Base-by-base conservation (phyloP, 2,797 vertebrate species). In the Pangasius mekongensis region DNA sequence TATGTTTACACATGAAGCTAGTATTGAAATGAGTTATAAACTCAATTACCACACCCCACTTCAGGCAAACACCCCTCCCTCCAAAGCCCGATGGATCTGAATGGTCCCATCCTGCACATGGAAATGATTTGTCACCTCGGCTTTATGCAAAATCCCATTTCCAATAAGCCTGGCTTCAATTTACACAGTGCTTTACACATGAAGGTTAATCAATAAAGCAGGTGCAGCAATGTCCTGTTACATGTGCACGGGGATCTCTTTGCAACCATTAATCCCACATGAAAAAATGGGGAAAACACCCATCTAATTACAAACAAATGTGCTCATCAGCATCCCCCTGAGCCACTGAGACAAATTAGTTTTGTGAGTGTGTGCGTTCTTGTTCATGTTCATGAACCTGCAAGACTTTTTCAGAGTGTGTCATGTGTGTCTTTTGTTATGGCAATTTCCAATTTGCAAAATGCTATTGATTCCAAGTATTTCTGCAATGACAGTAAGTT, bases 161-260 rank as follows among this genome's bases (percentile, higher is more conserved):
- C 91, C 92, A 92, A 86, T 89, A 92, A 90, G 86, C 90, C 87
- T 77, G 83, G 87, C 90, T 91, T 90, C 88, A 90, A 84, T 91
- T 93, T 92, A 90, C 86, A 89, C 78, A 91, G 78, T 83, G 86
- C 88, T 90, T 90, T 89, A 89, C 89, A 90, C 87, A 73, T 84
- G 92, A 93, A 91, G 90, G 89, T 90, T 93, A 92, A 93, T 93
- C 93, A 90, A 93, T 93, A 91, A 87, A 76, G 85, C 88, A 78
- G 74, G 89, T 88, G 81, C 85, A 78, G 83, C 66, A 82, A 66
- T 69, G 87, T 84, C 67, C 71, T 58, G 78, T 67, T 90, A 80
- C 86, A 87, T 85, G 67, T 76, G 83, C 52, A 60, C 58, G 69
- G 84, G 66, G 39, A 78, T 86, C 33, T 78, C 87, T 88, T 71